Evolutionary conservation across 2,888 invertebrate genomes (phyloP), one percentile per base, ranked within the genome.

Genomic region (Thera obeliscata): DNA sequence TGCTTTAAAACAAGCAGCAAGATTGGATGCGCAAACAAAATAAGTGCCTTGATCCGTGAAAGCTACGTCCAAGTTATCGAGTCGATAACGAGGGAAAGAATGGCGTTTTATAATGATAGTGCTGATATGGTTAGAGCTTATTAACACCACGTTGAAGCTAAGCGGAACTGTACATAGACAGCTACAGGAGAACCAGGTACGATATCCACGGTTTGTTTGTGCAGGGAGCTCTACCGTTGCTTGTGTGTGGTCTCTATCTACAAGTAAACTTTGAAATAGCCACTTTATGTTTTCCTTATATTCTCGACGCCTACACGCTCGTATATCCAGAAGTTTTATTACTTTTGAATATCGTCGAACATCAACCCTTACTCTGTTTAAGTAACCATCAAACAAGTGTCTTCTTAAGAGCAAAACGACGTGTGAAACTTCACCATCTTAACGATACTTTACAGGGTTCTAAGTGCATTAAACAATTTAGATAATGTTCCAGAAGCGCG

Each of bases 381-480:
- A 66, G 68, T 70, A 74, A 67, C 74, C 73, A 78, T 76, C 64
- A 69, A 75, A 74, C 61, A 65, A 72, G 70, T 76, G 80, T 81
- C 79, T 78, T 76, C 74, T 75, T 75, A 72, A 66, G 76, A 77
- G 76, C 81, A 64, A 69, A 64, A 83, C 78, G 78, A 81, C 73
- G 82, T 82, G 81, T 79, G 78, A 83, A 81, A 81, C 78, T 78
- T 78, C 71, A 74, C 71, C 75, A 71, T 78, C 75, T 80, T 80
- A 80, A 82, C 80, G 79, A 78, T 81, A 65, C 78, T 80, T 76
- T 78, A 73, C 80, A 79, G 75, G 77, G 78, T 73, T 76, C 81
- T 87, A 85, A 89, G 89, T 89, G 91, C 87, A 83, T 87, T 87
- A 80, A 83, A 86, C 89, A 83, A 90, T 91, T 90, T 87, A 91